These are phyloP conservation scores for Phytoseiulus persimilis DNA, from an alignment of 2,888 invertebrate species.

Conservation along the genomic window DNA sequence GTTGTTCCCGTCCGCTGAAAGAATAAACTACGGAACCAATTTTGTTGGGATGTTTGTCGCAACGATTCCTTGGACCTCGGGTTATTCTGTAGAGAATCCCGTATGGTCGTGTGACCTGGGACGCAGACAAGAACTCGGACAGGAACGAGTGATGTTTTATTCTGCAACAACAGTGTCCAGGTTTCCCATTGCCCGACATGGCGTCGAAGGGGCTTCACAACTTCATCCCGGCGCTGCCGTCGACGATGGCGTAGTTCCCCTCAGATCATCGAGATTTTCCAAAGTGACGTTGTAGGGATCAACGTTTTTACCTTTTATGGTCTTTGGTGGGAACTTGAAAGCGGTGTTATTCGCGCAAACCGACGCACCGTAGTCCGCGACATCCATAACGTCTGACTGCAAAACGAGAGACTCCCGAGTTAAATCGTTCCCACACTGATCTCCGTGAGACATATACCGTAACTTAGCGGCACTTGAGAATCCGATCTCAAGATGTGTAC, in stretches of 20 bases:
- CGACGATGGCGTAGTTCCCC: background rate
- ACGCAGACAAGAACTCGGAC: no score
- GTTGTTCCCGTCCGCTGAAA: background rate
- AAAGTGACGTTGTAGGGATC: conserved; percentile 8
- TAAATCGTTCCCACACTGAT: background rate
- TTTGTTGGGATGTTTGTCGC: no score
- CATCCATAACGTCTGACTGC: background rate
- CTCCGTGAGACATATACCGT: no score
- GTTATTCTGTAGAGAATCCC: no score
- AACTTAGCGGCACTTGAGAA: no score
- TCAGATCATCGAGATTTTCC: background rate
- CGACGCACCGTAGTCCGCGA: background rate
- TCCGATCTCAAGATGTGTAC: no score
- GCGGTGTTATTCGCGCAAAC: conserved; percentile 23
- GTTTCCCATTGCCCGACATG: no score
- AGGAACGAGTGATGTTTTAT: no score
- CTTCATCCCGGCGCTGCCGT: background rate
- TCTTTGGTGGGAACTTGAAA: background rate
- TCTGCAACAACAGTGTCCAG: no score
- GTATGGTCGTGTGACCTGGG: no score
- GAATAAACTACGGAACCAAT: background rate
- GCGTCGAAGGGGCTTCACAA: background rate
- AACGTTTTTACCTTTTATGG: background rate
- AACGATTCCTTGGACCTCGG: no score
- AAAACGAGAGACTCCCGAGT: background rate